Percentiles rank a stretch among this genome's conserved stretches.
phyloP scores from a whole-genome alignment of 2,888 invertebrate genomes.

The Argyresthia albistria region DNA sequence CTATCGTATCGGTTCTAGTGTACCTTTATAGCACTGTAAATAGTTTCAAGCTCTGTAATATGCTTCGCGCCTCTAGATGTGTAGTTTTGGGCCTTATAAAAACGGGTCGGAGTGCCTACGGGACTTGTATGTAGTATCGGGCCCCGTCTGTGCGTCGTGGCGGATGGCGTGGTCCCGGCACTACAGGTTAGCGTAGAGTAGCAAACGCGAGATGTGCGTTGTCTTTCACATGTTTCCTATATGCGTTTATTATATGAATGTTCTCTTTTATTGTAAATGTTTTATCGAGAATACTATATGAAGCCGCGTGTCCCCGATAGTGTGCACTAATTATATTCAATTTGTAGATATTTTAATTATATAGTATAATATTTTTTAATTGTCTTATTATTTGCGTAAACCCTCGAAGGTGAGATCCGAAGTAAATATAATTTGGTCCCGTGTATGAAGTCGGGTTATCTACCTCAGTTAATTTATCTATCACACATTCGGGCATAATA shows the following conservation, averaged over 20 bases:
- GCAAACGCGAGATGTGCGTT: slow-evolving; percentile 28
- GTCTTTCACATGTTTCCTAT: slow-evolving; percentile 65
- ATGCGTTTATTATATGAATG: slow-evolving; percentile 69
- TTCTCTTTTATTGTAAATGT: slow-evolving; percentile 70
- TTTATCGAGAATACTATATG: slow-evolving; percentile 41
- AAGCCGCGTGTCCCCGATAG: slow-evolving; percentile 50
- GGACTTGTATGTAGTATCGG: no score
- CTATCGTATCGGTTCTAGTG: background rate
- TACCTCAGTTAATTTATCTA: slow-evolving; percentile 67
- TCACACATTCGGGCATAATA: slow-evolving; percentile 69
- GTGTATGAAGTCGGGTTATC: slow-evolving; percentile 48
- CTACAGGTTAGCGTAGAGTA: slow-evolving; percentile 22
- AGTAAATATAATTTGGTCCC: slow-evolving; percentile 60
- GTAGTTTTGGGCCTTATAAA: background rate
- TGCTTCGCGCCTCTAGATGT: slow-evolving; percentile 48
- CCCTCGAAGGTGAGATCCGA: slow-evolving; percentile 48
- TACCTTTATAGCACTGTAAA: slow-evolving; percentile 34
- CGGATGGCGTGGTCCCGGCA: background rate
- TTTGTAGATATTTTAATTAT: slow-evolving; percentile 72
- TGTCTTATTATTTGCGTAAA: slow-evolving; percentile 59
- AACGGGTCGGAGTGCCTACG: no score
- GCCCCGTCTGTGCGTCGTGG: background rate
- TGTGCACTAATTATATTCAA: slow-evolving; percentile 65
- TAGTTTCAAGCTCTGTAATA: slow-evolving; percentile 48
- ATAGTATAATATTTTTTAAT: slow-evolving; percentile 67